A percentile compares a stretch with the other conserved stretches of the same genome.
phyloP scores from a whole-genome alignment of 2,797 vertebrate species.

The Bovichtus diacanthus region DNA sequence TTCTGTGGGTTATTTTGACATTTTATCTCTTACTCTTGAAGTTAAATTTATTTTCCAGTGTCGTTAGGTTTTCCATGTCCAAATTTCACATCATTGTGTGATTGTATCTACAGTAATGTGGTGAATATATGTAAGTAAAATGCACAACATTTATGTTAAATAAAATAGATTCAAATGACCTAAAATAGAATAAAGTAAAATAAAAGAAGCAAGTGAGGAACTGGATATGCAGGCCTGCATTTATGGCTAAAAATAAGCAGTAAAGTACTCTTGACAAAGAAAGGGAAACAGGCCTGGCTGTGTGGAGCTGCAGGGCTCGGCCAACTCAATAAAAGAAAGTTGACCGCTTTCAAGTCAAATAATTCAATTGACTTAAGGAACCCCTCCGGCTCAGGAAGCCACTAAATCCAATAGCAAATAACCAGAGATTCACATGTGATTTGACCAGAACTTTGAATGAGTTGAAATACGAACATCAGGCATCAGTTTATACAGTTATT shows the following conservation, averaged over 20 bases:
- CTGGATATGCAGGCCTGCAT: conserved; percentile 22
- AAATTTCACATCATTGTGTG: neutral
- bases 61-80: neutral
- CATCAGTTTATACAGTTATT: conserved; percentile 40
- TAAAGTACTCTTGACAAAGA: conserved; percentile 73
- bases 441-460: conserved; percentile 67
- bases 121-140: conserved; percentile 15
- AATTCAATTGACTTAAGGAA: conserved; percentile 82
- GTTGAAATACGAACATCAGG: conserved; percentile 67
- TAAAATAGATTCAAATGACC: neutral
- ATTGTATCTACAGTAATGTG: neutral
- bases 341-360: conserved; percentile 80
- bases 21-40: conserved; percentile 3
- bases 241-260: conserved; percentile 55
- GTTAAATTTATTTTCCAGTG: conserved; percentile 17
- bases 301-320: conserved; percentile 60
- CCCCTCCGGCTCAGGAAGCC: conserved; percentile 76
- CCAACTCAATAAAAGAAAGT: conserved; percentile 84
- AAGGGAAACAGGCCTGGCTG: conserved; percentile 63
- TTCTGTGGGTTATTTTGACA: neutral
- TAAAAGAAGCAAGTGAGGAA: neutral
- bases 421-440: conserved; percentile 69
- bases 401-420: conserved; percentile 73
- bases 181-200: neutral
- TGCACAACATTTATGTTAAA: neutral